Conservation (phyloP, 1,140 invertebrate species). For the Liolophura sinensis region DNA sequence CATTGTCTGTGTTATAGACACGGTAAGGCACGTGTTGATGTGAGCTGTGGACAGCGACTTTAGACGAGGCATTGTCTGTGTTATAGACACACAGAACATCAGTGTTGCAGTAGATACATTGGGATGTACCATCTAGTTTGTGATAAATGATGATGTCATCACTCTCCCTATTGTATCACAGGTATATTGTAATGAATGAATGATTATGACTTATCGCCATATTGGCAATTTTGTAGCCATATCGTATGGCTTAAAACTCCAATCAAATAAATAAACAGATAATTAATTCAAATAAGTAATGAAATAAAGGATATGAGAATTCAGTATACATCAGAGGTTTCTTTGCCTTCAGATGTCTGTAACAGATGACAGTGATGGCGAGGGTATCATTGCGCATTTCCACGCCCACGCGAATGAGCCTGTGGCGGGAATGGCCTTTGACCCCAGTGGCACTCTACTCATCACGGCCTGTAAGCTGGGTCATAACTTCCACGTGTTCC, state of each 20-base stretch:
- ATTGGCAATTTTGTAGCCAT: too few species aligned
- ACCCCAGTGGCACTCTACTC: slow-evolving; percentile 86
- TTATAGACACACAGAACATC: too few species aligned
- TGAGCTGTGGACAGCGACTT: neutral
- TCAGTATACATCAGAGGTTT: too few species aligned
- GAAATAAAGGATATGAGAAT: too few species aligned
- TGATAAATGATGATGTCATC: too few species aligned
- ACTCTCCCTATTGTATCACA: neutral
- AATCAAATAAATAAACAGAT: too few species aligned
- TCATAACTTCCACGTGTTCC: slow-evolving; percentile 95
- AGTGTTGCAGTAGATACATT: too few species aligned
- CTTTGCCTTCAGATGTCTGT: slow-evolving; percentile 46
- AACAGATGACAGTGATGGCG: slow-evolving; percentile 50
- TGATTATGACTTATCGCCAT: neutral
- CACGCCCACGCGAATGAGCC: slow-evolving; percentile 86
- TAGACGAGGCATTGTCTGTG: too few species aligned
- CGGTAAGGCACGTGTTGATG: slow-evolving; percentile 29
- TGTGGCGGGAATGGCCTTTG: slow-evolving; percentile 88
- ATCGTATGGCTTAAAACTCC: too few species aligned
- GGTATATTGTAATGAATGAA: neutral
- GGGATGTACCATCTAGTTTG: too few species aligned
- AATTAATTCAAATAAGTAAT: neutral
- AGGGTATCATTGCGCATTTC: slow-evolving; percentile 84
- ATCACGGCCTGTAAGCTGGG: slow-evolving; percentile 92
- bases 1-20: slow-evolving; percentile 17